These are phyloP conservation scores for Pollicipes pollicipes DNA, from an alignment of 1,140 invertebrate species.

Conservation along the genomic window DNA sequence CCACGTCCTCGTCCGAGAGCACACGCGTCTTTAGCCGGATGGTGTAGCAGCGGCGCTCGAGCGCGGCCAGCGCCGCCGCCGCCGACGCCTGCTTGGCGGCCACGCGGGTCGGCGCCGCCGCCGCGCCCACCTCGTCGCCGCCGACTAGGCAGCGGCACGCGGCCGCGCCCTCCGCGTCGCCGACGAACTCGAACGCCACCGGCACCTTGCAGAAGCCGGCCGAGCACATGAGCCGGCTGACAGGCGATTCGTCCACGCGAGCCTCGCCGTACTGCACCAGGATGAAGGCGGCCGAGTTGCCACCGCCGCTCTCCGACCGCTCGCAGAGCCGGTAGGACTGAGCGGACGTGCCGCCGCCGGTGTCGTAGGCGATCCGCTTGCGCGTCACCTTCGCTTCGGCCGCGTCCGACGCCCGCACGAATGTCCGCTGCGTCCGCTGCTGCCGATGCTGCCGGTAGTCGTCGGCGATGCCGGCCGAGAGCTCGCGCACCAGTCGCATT, in stretches of 20 bases:
- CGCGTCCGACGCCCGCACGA: slow-evolving; percentile 56
- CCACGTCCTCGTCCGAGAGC: not conserved
- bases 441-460: slow-evolving; percentile 39
- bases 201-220: not conserved
- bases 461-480: slow-evolving; percentile 13
- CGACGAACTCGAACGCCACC: not conserved
- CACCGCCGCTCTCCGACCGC: not conserved
- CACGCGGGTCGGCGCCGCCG: too few relatives aligned
- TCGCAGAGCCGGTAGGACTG: not conserved
- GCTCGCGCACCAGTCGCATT: slow-evolving; percentile 12
- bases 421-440: slow-evolving; percentile 48
- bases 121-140: not conserved
- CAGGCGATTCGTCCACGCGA: not conserved
- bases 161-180: too few relatives aligned
- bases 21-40: not conserved
- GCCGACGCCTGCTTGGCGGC: not conserved
- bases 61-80: not conserved
- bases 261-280: not conserved
- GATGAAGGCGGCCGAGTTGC: not conserved
- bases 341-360: not conserved
- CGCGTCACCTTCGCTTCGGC: slow-evolving; percentile 43
- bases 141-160: not conserved
- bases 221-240: not conserved
- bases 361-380: not conserved
- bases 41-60: not conserved